Conservation (phyloP, 92 coral and sea anemone genomes). For the Porites lobata region DNA sequence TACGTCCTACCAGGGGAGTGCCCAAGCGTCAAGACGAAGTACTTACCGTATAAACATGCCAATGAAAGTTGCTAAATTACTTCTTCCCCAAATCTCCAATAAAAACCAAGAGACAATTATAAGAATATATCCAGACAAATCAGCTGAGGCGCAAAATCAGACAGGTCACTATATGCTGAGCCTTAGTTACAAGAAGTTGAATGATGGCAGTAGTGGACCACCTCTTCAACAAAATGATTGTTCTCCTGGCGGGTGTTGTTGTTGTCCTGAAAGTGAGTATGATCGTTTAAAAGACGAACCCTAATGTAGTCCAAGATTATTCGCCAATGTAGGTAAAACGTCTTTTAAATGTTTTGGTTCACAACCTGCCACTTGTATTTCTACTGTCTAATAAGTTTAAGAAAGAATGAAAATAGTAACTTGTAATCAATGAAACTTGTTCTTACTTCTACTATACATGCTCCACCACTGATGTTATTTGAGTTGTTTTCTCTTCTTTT, state of each 20-base stretch:
- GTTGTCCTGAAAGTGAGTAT: slow-evolving; percentile 75
- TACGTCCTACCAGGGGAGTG: background rate
- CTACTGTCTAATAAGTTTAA: too few species aligned
- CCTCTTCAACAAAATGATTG: background rate
- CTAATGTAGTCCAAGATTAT: too few species aligned
- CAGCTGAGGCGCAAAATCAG: slow-evolving; percentile 14
- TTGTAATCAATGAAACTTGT: too few species aligned
- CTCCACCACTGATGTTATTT: too few species aligned
- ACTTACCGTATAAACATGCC: slow-evolving; percentile 64
- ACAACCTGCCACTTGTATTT: too few species aligned
- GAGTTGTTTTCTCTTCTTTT: too few species aligned
- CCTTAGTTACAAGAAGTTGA: slow-evolving; percentile 64
- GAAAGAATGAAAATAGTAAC: too few species aligned
- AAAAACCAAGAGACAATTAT: slow-evolving; percentile 74
- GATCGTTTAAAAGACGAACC: background rate
- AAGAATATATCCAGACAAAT: slow-evolving; percentile 62
- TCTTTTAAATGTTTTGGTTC: too few species aligned
- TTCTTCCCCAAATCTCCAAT: slow-evolving; percentile 71
- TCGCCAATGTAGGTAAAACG: too few species aligned
- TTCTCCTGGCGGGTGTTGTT: slow-evolving; percentile 57
- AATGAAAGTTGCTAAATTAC: slow-evolving; percentile 69
- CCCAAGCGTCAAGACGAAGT: slow-evolving; percentile 35
- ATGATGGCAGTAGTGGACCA: background rate
- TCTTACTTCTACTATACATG: too few species aligned
- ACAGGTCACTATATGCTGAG: slow-evolving; percentile 54